These are phyloP conservation scores for Brenthis hecate DNA, from an alignment of 2,888 invertebrate genomes.

Conservation along the genomic window DNA sequence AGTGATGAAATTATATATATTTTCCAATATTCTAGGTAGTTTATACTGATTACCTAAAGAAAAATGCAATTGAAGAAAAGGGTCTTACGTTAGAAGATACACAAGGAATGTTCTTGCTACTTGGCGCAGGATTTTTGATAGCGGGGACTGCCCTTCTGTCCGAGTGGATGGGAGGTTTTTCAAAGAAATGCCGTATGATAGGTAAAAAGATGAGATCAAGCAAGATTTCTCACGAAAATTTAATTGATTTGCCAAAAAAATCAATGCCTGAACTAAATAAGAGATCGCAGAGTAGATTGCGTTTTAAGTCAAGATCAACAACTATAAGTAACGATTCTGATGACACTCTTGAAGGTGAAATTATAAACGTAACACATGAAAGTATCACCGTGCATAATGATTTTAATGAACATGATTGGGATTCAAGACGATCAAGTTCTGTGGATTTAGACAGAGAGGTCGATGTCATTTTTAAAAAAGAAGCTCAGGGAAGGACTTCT, in stretches of 20 bases:
- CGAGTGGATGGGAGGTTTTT: constrained; percentile 88
- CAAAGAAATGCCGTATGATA: constrained; percentile 74
- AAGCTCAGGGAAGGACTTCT: constrained; percentile 49
- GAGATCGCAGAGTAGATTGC: constrained; percentile 46
- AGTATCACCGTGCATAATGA: constrained; percentile 61
- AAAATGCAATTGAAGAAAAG: constrained; percentile 84
- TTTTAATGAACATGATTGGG: constrained; percentile 50
- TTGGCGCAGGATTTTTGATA: constrained; percentile 86
- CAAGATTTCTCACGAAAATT: constrained; percentile 45
- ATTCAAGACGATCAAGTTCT: constrained; percentile 67
- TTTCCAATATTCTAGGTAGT: constrained; percentile 61
- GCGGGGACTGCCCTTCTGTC: constrained; percentile 84
- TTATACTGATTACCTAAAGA: constrained; percentile 61
- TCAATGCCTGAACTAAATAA: constrained; percentile 39
- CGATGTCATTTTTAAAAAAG: constrained; percentile 67
- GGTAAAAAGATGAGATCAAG: constrained; percentile 43
- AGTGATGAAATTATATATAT: not conserved
- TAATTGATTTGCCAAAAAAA: constrained; percentile 49
- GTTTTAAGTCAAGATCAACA: constrained; percentile 50
- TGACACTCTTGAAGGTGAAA: constrained; percentile 62
- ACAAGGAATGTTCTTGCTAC: constrained; percentile 90
- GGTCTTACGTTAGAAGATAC: constrained; percentile 90
- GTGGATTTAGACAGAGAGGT: constrained; percentile 71
- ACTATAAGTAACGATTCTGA: constrained; percentile 55
- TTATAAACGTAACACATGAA: constrained; percentile 64